These are phyloP conservation scores for Polymixis flavicincta DNA, from an alignment of 2,888 invertebrate genomes.

Conservation along the genomic window DNA sequence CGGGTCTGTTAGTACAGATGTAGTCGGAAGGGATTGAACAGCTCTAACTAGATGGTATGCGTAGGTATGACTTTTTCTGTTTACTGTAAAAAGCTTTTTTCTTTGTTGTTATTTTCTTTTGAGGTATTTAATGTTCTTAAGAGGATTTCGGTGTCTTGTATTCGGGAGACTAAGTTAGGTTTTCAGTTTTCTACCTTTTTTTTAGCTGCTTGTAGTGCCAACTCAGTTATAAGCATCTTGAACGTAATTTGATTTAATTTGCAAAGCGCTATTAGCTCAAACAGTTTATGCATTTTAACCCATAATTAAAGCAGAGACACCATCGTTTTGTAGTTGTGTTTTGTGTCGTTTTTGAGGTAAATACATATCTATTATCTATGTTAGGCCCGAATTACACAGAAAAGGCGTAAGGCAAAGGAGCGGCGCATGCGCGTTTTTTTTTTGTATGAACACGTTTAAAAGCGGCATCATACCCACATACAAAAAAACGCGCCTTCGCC, in stretches of 20 bases:
- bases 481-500: too few relatives aligned
- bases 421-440: too few relatives aligned
- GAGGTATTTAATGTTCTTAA: not conserved
- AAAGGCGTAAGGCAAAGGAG: too few relatives aligned
- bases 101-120: slow-evolving; percentile 26
- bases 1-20: slow-evolving; percentile 36
- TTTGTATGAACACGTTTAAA: too few relatives aligned
- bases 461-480: too few relatives aligned
- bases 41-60: slow-evolving; percentile 31
- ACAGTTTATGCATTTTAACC: too few relatives aligned
- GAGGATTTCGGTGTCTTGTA: not conserved
- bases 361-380: too few relatives aligned
- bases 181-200: not conserved
- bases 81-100: slow-evolving; percentile 35
- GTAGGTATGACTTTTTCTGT: slow-evolving; percentile 35
- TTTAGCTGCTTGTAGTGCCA: not conserved
- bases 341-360: too few relatives aligned
- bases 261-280: not conserved
- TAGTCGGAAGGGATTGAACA: slow-evolving; percentile 36
- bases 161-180: not conserved
- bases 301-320: too few relatives aligned
- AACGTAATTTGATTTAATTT: not conserved
- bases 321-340: too few relatives aligned
- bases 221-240: too few relatives aligned
- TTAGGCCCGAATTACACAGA: too few relatives aligned